Evolutionary conservation across 1,140 invertebrate genomes (phyloP), one percentile per base, ranked within the genome.

Genomic region (Triops longicaudatus): DNA sequence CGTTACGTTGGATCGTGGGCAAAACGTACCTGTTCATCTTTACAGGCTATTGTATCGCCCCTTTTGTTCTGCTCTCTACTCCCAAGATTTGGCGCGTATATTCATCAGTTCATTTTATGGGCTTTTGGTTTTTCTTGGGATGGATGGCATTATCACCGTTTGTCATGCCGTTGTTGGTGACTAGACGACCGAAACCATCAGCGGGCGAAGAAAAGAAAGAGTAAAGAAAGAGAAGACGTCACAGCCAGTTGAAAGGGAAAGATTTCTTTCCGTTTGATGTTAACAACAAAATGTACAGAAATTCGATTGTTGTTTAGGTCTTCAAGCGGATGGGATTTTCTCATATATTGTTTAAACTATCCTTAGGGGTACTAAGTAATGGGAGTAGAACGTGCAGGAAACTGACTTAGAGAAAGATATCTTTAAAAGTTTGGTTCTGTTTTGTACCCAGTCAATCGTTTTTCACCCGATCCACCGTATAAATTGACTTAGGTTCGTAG

Each of bases 41-140:
- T 79, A 92, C 97, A 88, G 93, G 94, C 12, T 97, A 93, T 86
- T 91, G 91, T 81, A 84, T 97, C 12, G 84, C 91, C 7, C 89
- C 93, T 0, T 97, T 98, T 82, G 88, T 88, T 31, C 85, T 94
- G 1, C 87, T 97, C 27, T 89, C 89, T 27, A 17, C 14, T 22
- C 22, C 14, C n/a, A 42, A 79, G 27, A 77, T 12, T 76, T 76
- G 71, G 72, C 72, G 14, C 12, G 44, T 76, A 6, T 78, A 76
- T 43, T 6, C 26, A 12, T 71, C 75, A 11, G 11, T 76, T 14
- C 73, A 76, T 77, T 76, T 41, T 27, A 76, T 76, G 75, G 74
- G 73, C 1, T 73, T 72, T 72, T 22, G 44, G 7, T 73, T 76
- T n/a, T 43, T 78, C 42, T 37, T 79, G 17, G 76, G 76, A 1